Evolutionary conservation across 2,113 vertebrate species (phyloP).

Genomic region (Cygnus atratus): DNA sequence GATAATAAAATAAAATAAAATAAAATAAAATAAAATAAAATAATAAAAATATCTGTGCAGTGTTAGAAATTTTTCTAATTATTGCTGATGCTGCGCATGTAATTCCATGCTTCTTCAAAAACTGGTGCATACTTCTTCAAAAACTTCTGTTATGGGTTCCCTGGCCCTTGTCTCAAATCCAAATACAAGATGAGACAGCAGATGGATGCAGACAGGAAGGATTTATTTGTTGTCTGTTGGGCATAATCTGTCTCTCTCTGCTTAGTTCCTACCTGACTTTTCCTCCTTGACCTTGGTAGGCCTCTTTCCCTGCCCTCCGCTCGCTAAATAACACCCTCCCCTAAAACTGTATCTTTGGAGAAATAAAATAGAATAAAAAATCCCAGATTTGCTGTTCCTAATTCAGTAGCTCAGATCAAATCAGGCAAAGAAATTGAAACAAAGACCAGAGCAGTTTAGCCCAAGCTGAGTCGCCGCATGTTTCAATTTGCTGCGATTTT

Average conservation of each 20-base stretch:
- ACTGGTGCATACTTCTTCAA: neutral
- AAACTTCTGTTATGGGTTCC: neutral
- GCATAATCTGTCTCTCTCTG: neutral
- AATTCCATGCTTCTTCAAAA: rapidly evolving
- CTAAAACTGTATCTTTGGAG: neutral
- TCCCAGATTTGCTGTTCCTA: neutral
- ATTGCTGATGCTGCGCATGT: rapidly evolving
- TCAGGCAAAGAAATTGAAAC: constrained; percentile 31
- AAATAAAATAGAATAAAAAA: neutral
- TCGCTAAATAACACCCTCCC: neutral
- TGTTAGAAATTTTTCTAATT: neutral
- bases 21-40: too few relatives aligned
- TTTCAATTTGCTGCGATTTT: constrained; percentile 44
- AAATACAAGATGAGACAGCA: neutral
- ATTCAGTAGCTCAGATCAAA: constrained; percentile 59
- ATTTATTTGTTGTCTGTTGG: neutral
- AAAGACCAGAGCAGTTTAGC: constrained; percentile 1
- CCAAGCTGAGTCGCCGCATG: neutral
- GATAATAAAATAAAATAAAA: neutral
- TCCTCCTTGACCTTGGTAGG: neutral
- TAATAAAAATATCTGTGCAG: neutral
- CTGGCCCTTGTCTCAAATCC: neutral
- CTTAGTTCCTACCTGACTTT: neutral
- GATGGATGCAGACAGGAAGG: neutral
- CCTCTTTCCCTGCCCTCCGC: neutral